Evolutionary conservation across 2,797 vertebrate species (phyloP).

Genomic region (Sarcophilus harrisii): DNA sequence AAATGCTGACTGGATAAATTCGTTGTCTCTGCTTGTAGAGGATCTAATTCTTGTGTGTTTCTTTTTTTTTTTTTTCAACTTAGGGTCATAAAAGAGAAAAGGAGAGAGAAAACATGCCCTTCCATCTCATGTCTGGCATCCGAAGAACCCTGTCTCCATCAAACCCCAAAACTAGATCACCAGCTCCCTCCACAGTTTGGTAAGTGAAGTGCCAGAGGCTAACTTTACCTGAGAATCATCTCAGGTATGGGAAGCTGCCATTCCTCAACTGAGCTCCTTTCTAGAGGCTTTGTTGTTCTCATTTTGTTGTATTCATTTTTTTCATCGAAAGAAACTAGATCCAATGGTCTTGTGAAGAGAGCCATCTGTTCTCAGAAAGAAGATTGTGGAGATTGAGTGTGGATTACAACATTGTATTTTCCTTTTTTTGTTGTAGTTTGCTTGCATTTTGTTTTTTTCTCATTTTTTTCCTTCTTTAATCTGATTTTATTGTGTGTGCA

Average conservation of each 20-base stretch:
- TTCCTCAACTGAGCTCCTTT: background rate
- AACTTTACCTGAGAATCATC: background rate
- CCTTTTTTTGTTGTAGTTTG: no score
- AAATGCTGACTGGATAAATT: background rate
- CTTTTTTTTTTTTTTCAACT: conserved; percentile 77
- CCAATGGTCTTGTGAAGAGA: no score
- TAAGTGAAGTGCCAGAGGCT: conserved; percentile 77
- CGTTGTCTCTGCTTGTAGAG: background rate
- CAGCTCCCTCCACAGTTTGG: conserved; percentile 91
- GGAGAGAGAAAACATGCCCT: conserved; percentile 89
- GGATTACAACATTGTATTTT: no score
- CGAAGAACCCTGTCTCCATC: conserved; percentile 88
- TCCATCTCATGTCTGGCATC: conserved; percentile 85
- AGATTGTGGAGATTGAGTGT: no score
- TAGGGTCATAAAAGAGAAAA: conserved; percentile 89
- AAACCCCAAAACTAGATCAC: conserved; percentile 87
- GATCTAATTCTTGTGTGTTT: conserved; percentile 64
- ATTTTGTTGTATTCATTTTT: background rate
- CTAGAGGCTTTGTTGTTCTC: background rate
- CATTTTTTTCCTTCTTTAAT: no score
- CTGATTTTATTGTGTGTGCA: no score
- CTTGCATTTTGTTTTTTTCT: no score
- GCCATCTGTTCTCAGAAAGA: no score
- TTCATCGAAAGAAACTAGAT: no score
- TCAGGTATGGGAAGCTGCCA: background rate